Evolutionary conservation across 2,113 vertebrate species (phyloP), one percentile per base, ranked within the genome.

Genomic region (Pica pica): DNA sequence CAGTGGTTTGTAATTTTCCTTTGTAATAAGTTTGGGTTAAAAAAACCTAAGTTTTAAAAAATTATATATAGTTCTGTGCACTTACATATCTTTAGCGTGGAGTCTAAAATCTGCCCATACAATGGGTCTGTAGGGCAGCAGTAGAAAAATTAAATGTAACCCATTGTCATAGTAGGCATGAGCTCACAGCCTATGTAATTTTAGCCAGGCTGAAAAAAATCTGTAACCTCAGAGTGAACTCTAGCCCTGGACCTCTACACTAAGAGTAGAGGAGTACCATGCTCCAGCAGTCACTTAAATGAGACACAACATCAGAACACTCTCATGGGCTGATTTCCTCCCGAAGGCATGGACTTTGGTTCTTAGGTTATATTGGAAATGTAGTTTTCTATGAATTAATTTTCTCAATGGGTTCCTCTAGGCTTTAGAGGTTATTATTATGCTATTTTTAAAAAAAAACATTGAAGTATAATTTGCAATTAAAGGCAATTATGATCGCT

Each of bases 161-260:
- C 20, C 6, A 6, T 44, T 74, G 65, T 94, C 61, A 44, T 30
- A 87, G 35, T 44, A 76, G 26, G 31, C 37, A 44, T 37, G 77
- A 83, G 41, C 39, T 93, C 33, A 49, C 74, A 95, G 57, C n/a
- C 57, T 42, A 6, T 46, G 41, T 65, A 82, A 95, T 95, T 87
- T 49, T 56, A 82, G 63, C 26, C 16, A 79, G 63, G 49, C 77
- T 83, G 88, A 73, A 87, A 81, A 86, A 79, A 23, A 11, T 17
- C 30, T 47, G 27, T 91, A 83, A 94, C 81, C 81, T 87, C 24
- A 17, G 46, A 73, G 46, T 94, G 89, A 97, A 93, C 91, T 91
- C 28, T 17, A 65, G 84, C 33, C 69, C 28, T 22, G 50, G 49
- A 83, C 73, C 57, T 81, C 22, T 53, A 8, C 28, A 23, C 5